phyloP scores from a whole-genome alignment of 2,888 invertebrate species.

The Zonitis immaculata region DNA sequence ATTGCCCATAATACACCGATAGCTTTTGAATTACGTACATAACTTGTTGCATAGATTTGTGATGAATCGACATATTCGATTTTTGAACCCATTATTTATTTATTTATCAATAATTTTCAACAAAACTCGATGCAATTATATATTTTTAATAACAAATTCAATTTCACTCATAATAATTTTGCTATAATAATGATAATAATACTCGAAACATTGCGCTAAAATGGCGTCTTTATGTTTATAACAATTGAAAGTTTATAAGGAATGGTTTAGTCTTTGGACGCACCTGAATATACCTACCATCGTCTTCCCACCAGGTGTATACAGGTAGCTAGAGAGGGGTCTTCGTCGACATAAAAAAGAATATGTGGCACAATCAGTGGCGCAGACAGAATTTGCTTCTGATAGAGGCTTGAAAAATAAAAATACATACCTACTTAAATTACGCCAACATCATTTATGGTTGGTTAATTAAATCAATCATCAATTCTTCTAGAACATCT shows the following conservation, averaged over 20 bases:
- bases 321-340: conserved; percentile 6
- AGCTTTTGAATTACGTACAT: conserved; percentile 88
- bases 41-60: conserved; percentile 86
- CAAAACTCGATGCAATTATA: neutral
- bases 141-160: neutral
- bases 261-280: conserved; percentile 13
- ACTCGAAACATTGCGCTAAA: conserved; percentile 10
- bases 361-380: neutral
- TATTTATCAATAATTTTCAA: too few species aligned
- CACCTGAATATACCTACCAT: conserved; percentile 19
- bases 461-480: too few species aligned
- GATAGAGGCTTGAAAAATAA: too few species aligned
- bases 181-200: neutral
- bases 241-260: conserved; percentile 2
- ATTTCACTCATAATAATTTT: neutral
- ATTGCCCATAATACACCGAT: conserved; percentile 97
- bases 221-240: conserved; percentile 7
- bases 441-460: too few species aligned
- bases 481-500: too few species aligned
- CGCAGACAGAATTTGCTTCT: too few species aligned
- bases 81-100: conserved; percentile 90
- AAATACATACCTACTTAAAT: too few species aligned
- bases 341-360: neutral
- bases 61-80: conserved; percentile 89
- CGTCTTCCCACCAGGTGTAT: conserved; percentile 16